phyloP scores from a whole-genome alignment of 2,888 invertebrate species.

The Tineola bisselliella region DNA sequence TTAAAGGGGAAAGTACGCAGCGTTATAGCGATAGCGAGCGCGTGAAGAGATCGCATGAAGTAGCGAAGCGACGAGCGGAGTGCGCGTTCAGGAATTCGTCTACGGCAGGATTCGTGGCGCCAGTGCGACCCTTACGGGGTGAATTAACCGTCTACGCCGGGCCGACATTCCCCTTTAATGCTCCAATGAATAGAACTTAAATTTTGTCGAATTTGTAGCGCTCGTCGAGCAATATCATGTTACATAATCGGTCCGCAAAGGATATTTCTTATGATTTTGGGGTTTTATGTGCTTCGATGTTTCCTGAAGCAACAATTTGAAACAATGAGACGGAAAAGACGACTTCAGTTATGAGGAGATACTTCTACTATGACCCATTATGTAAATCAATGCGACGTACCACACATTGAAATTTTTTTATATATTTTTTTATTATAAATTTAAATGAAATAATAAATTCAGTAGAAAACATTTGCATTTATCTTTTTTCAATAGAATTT shows the following conservation, averaged over 20 bases:
- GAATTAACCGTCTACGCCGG: constrained; percentile 61
- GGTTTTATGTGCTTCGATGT: constrained; percentile 42
- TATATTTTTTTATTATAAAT: no score
- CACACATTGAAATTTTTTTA: neutral
- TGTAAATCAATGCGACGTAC: neutral
- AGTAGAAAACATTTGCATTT: no score
- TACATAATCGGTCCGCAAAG: constrained; percentile 40
- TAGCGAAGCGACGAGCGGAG: constrained; percentile 27
- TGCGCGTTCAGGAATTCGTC: constrained; percentile 56
- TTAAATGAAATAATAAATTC: no score
- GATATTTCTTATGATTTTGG: constrained; percentile 57
- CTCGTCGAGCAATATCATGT: constrained; percentile 41
- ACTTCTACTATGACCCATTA: neutral
- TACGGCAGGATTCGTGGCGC: constrained; percentile 63
- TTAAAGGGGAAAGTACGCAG: constrained; percentile 4
- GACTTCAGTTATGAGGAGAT: neutral
- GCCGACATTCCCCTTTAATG: constrained; percentile 55
- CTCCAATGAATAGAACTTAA: constrained; percentile 50
- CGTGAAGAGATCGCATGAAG: constrained; percentile 19
- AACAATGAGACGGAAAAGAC: constrained; percentile 1
- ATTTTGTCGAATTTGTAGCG: constrained; percentile 63
- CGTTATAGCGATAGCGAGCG: neutral
- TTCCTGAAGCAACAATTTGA: constrained; percentile 25
- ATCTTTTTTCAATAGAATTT: no score
- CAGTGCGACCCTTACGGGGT: constrained; percentile 62